A percentile compares a stretch with the other conserved stretches of the same genome.
These are phyloP conservation scores for Sebastiscus albofasciatus DNA, from an alignment of 2,797 vertebrate species.

Conservation along the genomic window DNA sequence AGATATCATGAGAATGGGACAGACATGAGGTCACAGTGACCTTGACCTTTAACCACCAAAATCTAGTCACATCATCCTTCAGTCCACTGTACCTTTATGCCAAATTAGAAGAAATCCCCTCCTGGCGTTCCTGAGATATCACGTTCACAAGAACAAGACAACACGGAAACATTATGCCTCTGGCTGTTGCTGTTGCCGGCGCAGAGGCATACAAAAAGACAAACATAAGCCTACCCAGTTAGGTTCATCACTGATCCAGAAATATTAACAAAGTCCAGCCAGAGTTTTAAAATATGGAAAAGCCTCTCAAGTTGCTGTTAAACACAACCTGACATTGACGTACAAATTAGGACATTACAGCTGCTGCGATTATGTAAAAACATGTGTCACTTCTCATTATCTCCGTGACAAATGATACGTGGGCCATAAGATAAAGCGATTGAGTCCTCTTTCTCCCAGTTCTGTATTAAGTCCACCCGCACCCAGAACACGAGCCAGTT, in stretches of 20 bases:
- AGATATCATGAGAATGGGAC: no score
- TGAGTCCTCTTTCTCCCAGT: background rate
- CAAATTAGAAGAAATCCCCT: no score
- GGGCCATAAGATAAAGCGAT: background rate
- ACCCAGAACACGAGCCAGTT: conserved; percentile 16
- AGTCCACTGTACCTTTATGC: no score
- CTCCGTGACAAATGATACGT: background rate
- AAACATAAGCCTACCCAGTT: no score
- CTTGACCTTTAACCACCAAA: no score
- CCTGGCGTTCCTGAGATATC: no score
- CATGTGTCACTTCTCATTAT: conserved; percentile 12
- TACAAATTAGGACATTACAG: conserved; percentile 6
- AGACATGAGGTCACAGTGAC: no score
- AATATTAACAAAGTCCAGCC: background rate
- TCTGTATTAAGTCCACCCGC: conserved; percentile 32
- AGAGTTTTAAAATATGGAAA: background rate
- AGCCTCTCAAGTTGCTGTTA: background rate
- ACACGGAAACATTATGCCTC: no score
- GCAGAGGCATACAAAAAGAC: no score
- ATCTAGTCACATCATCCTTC: no score
- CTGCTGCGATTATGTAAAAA: conserved; percentile 15
- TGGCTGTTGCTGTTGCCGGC: no score
- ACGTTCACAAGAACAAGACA: no score
- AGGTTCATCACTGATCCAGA: background rate
- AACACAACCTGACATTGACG: background rate